Evolutionary conservation across 2,888 invertebrate species (phyloP), one percentile per base, ranked within the genome.

Genomic region (Drosophila koepferae): DNA sequence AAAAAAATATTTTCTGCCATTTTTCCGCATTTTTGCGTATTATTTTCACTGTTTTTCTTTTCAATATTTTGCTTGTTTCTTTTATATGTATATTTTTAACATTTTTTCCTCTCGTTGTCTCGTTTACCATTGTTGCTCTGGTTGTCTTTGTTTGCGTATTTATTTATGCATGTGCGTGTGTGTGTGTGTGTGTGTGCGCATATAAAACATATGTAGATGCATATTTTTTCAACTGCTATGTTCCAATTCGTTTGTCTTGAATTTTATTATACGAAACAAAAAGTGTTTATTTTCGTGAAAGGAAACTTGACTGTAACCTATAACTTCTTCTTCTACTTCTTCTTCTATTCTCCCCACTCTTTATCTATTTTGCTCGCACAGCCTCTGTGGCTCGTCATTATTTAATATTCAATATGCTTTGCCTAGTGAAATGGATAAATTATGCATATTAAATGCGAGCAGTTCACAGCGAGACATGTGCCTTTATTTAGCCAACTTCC

Each of bases 351-450:
- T 14, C 23, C 38, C 36, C 31, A 6, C 10, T 48, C 9, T 3
- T 8, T 16, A 16, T n/a, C n/a, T 14, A 18, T 20, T 41, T 40
- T 40, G 9, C 44, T 62, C 20, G 31, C 38, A 41, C 6, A 6
- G 10, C 23, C 14, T 48, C n/a, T 36, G 12, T n/a, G 36, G 20
- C 49, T 56, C 41, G 79, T 58, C 79, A 86, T 90, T 87, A 87
- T 90, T 87, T 90, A 87, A 89, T 87, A 87, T 87, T 87, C 86
- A 90, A 87, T 87, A 87, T 87, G 86, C 80, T 90, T 86, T 83
- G 84, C 83, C 87, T 77, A 63, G 71, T 75, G 74, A 90, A 86
- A 87, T 87, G 89, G 79, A 80, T 86, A 87, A 90, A 90, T 90
- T 87, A 87, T 87, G 90, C 90, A 87, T 83, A 90, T 89, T 90